Conservation (phyloP, 2,113 vertebrate species). For the Caranx melampygus region DNA sequence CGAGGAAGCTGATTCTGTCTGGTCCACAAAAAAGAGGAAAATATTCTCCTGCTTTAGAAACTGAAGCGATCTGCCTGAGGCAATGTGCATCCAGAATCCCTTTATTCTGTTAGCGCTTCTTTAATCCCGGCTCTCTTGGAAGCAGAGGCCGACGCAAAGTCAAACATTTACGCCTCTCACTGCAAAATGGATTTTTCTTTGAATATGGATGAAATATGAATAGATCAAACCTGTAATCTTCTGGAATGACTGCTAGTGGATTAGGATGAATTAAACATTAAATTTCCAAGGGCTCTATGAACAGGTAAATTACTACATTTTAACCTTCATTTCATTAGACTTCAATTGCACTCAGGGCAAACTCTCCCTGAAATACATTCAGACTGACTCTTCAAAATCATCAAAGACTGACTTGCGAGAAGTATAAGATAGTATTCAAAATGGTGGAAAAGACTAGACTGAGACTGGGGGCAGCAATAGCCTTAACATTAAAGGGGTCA, state of each 20-base stretch:
- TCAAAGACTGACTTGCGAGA: slow-evolving; percentile 42
- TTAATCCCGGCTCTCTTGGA: slow-evolving; percentile 67
- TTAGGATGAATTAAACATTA: slow-evolving; percentile 60
- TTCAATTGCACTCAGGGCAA: slow-evolving; percentile 18
- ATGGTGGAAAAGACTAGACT: slow-evolving; percentile 9
- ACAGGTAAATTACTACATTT: slow-evolving; percentile 58
- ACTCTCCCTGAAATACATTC: slow-evolving; percentile 38
- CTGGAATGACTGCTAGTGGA: slow-evolving; percentile 49
- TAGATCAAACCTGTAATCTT: slow-evolving; percentile 58
- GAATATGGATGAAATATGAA: slow-evolving; percentile 55
- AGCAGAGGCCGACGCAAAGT: slow-evolving; percentile 58
- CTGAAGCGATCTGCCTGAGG: slow-evolving; percentile 57
- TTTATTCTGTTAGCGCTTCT: slow-evolving; percentile 70
- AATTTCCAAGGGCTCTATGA: slow-evolving; percentile 31
- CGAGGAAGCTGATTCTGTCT: slow-evolving; percentile 53
- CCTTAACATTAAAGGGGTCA: slow-evolving; percentile 23
- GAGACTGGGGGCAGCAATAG: slow-evolving; percentile 2
- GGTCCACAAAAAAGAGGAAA: slow-evolving; percentile 40
- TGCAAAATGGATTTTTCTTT: slow-evolving; percentile 60
- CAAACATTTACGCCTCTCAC: slow-evolving; percentile 62
- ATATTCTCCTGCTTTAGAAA: slow-evolving; percentile 54
- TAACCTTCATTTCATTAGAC: slow-evolving; percentile 53
- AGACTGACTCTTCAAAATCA: slow-evolving; percentile 41
- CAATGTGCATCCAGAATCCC: slow-evolving; percentile 59
- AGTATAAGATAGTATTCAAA: slow-evolving; percentile 41